Conservation (phyloP, 2,113 vertebrate species). For the Lepus europaeus region DNA sequence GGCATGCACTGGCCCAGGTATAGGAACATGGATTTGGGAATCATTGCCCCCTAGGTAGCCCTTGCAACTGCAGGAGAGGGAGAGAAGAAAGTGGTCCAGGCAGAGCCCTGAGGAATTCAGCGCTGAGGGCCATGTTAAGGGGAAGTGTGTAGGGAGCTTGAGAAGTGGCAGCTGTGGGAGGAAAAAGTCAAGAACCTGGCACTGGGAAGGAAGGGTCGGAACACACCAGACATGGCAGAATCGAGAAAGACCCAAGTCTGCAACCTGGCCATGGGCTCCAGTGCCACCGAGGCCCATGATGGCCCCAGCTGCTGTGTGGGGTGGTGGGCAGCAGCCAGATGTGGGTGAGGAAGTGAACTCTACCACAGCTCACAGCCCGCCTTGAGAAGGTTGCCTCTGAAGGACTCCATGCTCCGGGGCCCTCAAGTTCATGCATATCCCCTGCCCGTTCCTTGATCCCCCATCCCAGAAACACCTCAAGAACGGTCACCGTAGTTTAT, state of each 20-base stretch:
- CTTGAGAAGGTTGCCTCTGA: neutral
- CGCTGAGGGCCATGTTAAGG: neutral
- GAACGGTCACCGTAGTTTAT: neutral
- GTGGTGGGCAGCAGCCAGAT: neutral
- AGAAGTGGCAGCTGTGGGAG: neutral
- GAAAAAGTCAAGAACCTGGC: neutral
- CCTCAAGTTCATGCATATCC: neutral
- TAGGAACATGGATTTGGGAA: fast-evolving
- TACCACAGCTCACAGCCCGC: fast-evolving
- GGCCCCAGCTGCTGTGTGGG: neutral
- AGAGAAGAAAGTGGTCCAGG: neutral
- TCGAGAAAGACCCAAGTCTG: neutral
- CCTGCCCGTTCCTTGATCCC: neutral
- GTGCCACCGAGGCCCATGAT: neutral
- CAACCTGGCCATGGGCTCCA: neutral
- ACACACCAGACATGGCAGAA: neutral
- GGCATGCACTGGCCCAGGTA: neutral
- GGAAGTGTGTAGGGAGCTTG: neutral
- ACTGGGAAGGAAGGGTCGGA: neutral
- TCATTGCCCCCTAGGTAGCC: fast-evolving
- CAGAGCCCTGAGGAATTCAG: neutral
- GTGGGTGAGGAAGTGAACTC: neutral
- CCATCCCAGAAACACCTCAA: neutral
- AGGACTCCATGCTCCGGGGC: neutral
- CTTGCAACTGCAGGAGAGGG: neutral